Evolutionary conservation across 2,888 invertebrate genomes (phyloP), one percentile per base, ranked within the genome.

Genomic region (Eupeodes luniger): DNA sequence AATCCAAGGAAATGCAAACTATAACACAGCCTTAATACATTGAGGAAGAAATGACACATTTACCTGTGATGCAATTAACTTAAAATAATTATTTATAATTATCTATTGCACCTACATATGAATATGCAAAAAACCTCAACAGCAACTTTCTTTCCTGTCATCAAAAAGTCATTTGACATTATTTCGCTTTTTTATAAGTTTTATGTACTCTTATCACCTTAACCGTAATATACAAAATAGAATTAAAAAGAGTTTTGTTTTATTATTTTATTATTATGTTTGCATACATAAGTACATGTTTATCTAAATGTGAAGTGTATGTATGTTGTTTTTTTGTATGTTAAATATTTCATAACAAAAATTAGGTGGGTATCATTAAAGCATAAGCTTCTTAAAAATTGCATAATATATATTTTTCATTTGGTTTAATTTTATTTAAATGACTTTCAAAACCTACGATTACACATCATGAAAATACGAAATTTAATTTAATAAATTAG

Each of bases 121-220:
- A 44, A 57, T 53, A 55, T 70, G 55, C 55, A 40, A 57, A 27
- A 44, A 44, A 36, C 36, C 6, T 12, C 47, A 64, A 10, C 44
- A 70, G 12, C 11, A 55, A 19, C 51, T 82, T 82, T 72, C 77
- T 64, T 82, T 82, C 82, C 82, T 82, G 82, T 57, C 70, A 77
- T 82, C 82, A 82, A 82, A 82, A 70, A 72, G 27, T 11, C 82
- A 82, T 82, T 81, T 75, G 67, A 67, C 40, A 16, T 47, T 7
- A 47, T 70, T 44, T 27, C 55, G 36, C 64, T 66, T 36, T 16
- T 70, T 62, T 53, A 40, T 47, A 36, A 3, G 2, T 47, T 27
- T 36, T 34, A 27, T 27, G 27, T 27, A 27, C 34, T 19, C 12
- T 34, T 67, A 67, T 34, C 34, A 51, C n/a, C 9, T 34, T 66